Conservation (phyloP, 2,888 invertebrate genomes). For the Ypsolopha sequella region DNA sequence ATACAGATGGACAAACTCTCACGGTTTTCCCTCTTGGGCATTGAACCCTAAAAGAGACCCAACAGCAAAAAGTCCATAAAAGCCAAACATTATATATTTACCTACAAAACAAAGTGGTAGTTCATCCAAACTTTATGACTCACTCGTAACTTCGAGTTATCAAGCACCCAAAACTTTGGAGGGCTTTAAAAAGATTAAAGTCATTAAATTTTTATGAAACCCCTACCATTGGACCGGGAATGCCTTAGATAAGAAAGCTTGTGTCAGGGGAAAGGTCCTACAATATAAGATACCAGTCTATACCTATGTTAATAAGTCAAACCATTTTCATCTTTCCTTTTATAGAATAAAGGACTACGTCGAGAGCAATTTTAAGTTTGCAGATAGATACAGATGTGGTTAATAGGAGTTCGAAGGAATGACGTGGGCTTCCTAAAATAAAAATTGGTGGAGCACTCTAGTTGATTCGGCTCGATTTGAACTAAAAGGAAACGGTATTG, state of each 20-base stretch:
- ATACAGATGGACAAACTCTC: too few relatives aligned
- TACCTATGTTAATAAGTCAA: neutral
- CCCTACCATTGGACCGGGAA: slow-evolving; percentile 43
- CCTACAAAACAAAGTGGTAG: slow-evolving; percentile 24
- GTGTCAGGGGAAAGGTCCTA: slow-evolving; percentile 28
- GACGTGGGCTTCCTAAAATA: neutral
- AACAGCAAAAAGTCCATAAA: neutral
- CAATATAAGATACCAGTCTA: slow-evolving; percentile 11
- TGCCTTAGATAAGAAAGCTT: slow-evolving; percentile 32
- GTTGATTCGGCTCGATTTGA: neutral
- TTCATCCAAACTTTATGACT: slow-evolving; percentile 37
- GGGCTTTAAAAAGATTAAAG: slow-evolving; percentile 54
- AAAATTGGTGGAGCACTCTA: neutral
- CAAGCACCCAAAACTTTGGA: slow-evolving; percentile 42
- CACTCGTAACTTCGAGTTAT: slow-evolving; percentile 41
- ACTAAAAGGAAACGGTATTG: neutral
- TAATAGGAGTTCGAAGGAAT: neutral
- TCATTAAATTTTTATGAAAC: slow-evolving; percentile 56
- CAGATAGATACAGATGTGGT: neutral
- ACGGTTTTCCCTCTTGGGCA: too few relatives aligned
- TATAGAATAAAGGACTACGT: neutral
- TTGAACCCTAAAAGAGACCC: too few relatives aligned
- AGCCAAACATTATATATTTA: neutral
- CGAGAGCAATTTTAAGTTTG: neutral
- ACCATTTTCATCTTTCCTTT: neutral